Conservation (phyloP, 2,888 invertebrate genomes). For the Latrodectus elegans region DNA sequence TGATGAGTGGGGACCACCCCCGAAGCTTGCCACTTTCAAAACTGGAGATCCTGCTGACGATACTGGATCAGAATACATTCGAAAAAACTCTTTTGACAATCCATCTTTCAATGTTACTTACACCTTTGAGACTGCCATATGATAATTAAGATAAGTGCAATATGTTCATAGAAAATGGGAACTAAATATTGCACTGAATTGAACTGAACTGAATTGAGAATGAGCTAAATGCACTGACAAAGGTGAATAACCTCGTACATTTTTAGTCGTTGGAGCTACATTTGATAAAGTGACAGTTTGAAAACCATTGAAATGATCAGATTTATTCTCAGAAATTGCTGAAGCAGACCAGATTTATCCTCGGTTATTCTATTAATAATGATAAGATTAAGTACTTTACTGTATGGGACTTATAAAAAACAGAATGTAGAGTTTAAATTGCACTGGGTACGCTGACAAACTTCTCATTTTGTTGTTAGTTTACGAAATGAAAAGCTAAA, state of each 20-base stretch:
- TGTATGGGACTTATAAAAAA: too few species aligned
- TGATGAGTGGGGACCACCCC: slow-evolving; percentile 82
- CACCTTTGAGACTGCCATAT: slow-evolving; percentile 71
- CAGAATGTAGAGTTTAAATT: too few species aligned
- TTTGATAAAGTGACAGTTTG: too few species aligned
- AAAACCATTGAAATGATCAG: too few species aligned
- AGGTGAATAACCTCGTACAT: neutral
- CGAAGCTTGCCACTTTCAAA: slow-evolving; percentile 65
- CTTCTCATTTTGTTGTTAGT: too few species aligned
- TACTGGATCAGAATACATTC: slow-evolving; percentile 65
- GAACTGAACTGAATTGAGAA: too few species aligned
- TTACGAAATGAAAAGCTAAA: too few species aligned
- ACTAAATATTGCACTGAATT: neutral
- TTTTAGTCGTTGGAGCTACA: neutral
- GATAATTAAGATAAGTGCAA: slow-evolving; percentile 48
- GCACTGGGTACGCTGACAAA: too few species aligned
- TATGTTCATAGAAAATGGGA: neutral
- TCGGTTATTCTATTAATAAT: too few species aligned
- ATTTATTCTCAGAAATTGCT: too few species aligned
- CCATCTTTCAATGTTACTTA: slow-evolving; percentile 71
- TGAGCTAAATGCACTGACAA: neutral
- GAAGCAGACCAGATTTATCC: too few species aligned
- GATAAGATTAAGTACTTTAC: too few species aligned
- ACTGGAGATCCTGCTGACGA: slow-evolving; percentile 66
- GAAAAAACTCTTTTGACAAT: slow-evolving; percentile 71